Conservation (phyloP, 1,140 invertebrate genomes). For the Megalonaias nervosa region DNA sequence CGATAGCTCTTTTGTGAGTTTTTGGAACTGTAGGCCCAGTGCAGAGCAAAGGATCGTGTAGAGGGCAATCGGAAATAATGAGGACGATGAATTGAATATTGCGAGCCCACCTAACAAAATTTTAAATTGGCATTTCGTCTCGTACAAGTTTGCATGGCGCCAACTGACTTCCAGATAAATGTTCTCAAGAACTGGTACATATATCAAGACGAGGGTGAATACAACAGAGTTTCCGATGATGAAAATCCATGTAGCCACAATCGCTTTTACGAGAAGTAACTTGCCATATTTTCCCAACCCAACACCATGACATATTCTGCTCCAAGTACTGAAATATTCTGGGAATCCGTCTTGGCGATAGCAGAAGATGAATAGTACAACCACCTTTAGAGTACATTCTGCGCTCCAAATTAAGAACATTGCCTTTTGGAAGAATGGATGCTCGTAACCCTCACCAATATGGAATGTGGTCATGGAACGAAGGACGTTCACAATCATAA, state of each 20-base stretch:
- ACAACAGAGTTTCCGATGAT: conserved; percentile 2
- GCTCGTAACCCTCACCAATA: not conserved
- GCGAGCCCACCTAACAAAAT: not conserved
- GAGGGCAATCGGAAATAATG: not conserved
- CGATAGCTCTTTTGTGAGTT: not conserved
- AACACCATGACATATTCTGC: not conserved
- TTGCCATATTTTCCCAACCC: not conserved
- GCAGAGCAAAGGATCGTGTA: not conserved
- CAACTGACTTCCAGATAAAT: conserved; percentile 10
- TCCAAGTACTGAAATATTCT: conserved; percentile 1
- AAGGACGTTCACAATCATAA: not conserved
- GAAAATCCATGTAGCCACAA: conserved; percentile 1
- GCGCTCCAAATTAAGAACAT: conserved; percentile 13
- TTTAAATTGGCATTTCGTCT: not conserved
- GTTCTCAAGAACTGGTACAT: not conserved
- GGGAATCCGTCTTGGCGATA: conserved; percentile 6
- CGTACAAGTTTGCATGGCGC: not conserved
- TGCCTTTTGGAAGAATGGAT: not conserved
- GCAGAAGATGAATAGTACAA: not conserved
- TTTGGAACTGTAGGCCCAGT: conserved; percentile 1
- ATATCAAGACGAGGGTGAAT: conserved; percentile 2
- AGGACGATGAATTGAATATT: conserved; percentile 8
- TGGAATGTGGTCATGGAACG: not conserved
- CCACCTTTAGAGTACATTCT: conserved; percentile 6
- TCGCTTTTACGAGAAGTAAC: not conserved